phyloP scores from a whole-genome alignment of 2,888 invertebrate genomes.

The Clitarchus hookeri region DNA sequence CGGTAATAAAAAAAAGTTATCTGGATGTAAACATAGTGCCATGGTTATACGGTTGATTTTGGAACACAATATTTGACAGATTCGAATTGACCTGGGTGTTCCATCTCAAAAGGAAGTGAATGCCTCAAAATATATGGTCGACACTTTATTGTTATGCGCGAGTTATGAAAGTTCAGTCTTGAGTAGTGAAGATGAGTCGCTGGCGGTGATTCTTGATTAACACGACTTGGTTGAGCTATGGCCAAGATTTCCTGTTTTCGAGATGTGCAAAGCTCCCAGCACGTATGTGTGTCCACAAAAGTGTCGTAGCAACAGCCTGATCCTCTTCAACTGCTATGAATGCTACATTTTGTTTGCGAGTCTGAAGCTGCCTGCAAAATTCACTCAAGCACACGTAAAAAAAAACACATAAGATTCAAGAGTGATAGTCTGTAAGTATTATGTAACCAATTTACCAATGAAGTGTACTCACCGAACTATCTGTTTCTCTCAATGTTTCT shows the following conservation, averaged over 20 bases:
- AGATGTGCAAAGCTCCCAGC: constrained; percentile 30
- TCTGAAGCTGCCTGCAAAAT: constrained; percentile 30
- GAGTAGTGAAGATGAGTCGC: not conserved
- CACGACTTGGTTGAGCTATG: not conserved
- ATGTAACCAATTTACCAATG: not conserved
- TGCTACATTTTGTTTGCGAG: not conserved
- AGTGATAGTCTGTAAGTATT: not conserved
- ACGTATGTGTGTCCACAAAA: not conserved
- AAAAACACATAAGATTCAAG: not conserved
- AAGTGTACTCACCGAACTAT: constrained; percentile 17
- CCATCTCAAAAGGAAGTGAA: not conserved
- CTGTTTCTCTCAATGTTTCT: not conserved
- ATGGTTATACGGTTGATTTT: no score
- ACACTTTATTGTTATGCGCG: no score
- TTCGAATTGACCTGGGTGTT: no score
- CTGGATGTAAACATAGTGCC: no score
- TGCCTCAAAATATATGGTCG: not conserved
- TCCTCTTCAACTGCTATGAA: not conserved
- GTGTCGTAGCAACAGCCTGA: not conserved
- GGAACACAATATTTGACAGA: no score
- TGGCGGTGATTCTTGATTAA: not conserved
- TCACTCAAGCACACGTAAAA: constrained; percentile 27
- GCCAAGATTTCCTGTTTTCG: constrained; percentile 3
- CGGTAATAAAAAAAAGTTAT: no score
- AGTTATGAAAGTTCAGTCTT: not conserved